phyloP scores from a whole-genome alignment of 2,888 invertebrate species.

The Herminia tarsipennalis region DNA sequence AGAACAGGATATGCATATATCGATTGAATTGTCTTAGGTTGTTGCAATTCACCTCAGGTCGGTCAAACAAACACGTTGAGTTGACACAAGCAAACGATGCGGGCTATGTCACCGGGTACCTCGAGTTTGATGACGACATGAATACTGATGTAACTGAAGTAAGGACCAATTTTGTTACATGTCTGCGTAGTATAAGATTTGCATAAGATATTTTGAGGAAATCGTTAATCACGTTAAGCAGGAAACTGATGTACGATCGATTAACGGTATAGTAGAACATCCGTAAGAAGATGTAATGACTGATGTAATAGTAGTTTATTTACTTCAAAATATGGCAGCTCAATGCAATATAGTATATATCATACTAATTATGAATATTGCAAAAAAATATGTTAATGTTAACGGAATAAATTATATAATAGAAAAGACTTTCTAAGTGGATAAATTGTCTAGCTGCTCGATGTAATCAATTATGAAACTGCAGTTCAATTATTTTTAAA shows the following conservation, averaged over 20 bases:
- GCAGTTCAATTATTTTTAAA: no score
- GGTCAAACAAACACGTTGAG: slow-evolving; percentile 58
- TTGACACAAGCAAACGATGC: slow-evolving; percentile 73
- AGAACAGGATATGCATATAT: slow-evolving; percentile 35
- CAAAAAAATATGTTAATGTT: no score
- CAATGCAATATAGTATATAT: background rate
- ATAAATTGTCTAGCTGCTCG: no score
- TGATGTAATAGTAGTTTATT: slow-evolving; percentile 1
- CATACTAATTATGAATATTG: no score
- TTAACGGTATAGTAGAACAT: slow-evolving; percentile 25
- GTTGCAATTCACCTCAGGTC: slow-evolving; percentile 69
- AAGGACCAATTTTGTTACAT: slow-evolving; percentile 48
- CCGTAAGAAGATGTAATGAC: slow-evolving; percentile 25
- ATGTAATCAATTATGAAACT: no score
- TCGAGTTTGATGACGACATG: slow-evolving; percentile 49
- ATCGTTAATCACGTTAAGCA: slow-evolving; percentile 34
- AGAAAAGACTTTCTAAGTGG: no score
- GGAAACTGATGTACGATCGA: slow-evolving; percentile 29
- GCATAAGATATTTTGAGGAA: slow-evolving; percentile 43
- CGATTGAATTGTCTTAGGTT: slow-evolving; percentile 44
- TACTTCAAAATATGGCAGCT: background rate
- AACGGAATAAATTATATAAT: no score
- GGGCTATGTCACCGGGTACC: slow-evolving; percentile 59
- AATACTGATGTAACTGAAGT: slow-evolving; percentile 54
- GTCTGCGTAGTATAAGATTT: slow-evolving; percentile 43